These are phyloP conservation scores for Pterocles orientalis DNA, from an alignment of 2,113 vertebrate species.

Conservation along the genomic window DNA sequence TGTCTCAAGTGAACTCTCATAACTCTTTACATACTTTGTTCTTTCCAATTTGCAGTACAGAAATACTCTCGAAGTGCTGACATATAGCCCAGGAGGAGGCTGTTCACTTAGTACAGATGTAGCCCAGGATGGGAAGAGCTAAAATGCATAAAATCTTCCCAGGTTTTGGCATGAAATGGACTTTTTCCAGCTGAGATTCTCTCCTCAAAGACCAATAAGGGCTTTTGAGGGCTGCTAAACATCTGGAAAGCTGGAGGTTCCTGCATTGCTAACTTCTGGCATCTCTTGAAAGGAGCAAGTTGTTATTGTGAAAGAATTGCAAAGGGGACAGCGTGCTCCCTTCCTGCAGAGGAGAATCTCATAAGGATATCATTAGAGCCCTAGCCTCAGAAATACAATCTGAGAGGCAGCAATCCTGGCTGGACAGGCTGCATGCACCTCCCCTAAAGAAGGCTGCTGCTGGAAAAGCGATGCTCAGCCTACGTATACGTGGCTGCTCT, in stretches of 20 bases:
- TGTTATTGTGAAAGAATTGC: background rate
- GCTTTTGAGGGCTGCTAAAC: background rate
- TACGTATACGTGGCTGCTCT: background rate
- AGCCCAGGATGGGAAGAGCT: background rate
- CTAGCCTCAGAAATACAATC: accelerated
- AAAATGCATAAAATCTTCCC: background rate
- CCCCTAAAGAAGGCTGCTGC: background rate
- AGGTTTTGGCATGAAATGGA: background rate
- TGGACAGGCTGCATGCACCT: background rate
- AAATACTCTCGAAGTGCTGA: background rate
- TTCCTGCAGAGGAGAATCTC: background rate
- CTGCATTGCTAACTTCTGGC: background rate
- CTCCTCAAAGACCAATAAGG: background rate
- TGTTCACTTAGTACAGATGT: background rate
- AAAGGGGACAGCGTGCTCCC: background rate
- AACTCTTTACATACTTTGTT: accelerated
- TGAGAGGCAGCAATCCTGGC: background rate
- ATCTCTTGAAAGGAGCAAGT: background rate
- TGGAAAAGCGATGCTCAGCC: background rate
- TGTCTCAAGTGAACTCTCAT: background rate
- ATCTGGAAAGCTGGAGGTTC: background rate
- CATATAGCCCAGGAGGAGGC: background rate
- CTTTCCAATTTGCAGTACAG: background rate
- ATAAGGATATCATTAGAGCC: background rate
- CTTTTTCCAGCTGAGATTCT: background rate